Conservation (phyloP, 1,140 invertebrate species). For the Bilobella aurantiaca region DNA sequence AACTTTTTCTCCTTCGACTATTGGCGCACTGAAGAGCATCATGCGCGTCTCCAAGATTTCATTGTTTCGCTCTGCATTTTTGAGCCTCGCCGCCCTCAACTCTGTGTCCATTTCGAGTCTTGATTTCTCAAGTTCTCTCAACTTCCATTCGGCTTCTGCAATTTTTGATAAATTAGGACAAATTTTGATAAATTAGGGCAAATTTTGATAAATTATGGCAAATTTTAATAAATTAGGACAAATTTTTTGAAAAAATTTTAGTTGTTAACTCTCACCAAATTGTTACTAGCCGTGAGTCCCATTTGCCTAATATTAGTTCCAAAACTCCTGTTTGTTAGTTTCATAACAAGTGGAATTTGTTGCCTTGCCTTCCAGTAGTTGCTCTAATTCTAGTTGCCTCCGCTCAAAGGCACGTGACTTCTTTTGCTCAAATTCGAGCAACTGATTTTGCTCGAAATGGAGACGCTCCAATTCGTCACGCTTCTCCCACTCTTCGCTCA, state of each 20-base stretch:
- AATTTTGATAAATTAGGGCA: background rate
- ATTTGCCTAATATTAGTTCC: too few relatives aligned
- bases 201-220: background rate
- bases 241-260: background rate
- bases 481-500: slow-evolving; percentile 72
- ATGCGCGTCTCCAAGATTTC: slow-evolving; percentile 54
- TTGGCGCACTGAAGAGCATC: slow-evolving; percentile 34
- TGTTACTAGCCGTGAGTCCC: background rate
- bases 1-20: slow-evolving; percentile 32
- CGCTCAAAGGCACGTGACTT: slow-evolving; percentile 62
- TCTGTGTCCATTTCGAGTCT: slow-evolving; percentile 54
- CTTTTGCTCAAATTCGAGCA: slow-evolving; percentile 59
- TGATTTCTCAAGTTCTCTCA: slow-evolving; percentile 57
- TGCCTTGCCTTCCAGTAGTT: slow-evolving; percentile 49
- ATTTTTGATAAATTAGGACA: background rate
- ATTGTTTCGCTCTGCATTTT: slow-evolving; percentile 56
- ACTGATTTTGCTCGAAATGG: slow-evolving; percentile 59
- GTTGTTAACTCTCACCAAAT: background rate
- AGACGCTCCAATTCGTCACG: slow-evolving; percentile 63
- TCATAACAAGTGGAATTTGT: background rate
- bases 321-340: too few relatives aligned
- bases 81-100: slow-evolving; percentile 52
- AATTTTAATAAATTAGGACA: background rate
- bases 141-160: slow-evolving; percentile 52
- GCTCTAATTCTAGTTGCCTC: slow-evolving; percentile 58